Evolutionary conservation across 2,888 invertebrate species (phyloP), one percentile per base, ranked within the genome.

Genomic region (Eucriotettix oculatus): DNA sequence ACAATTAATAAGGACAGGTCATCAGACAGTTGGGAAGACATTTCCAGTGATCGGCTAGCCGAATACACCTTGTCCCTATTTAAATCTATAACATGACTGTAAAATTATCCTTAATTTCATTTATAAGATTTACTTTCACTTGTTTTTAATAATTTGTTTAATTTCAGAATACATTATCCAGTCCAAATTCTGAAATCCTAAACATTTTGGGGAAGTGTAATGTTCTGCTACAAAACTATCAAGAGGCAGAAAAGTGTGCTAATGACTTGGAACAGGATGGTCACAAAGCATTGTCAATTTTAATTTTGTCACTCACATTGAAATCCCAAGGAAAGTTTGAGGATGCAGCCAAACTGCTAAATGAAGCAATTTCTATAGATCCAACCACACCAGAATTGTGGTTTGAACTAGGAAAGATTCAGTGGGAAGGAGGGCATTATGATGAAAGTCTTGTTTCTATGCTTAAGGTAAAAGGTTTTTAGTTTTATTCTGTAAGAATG

Each of bases 381-480:
- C 69, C 70, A 58, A 74, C 79, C 61, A 70, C 72, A 64, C 71
- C 78, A 16, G 74, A 82, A 61, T 76, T 78, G 64, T 79, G 79
- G 73, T 73, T 80, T 61, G 77, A 80, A 69, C 72, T 83, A 58
- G 86, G 84, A 1, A 74, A 75, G 68, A 75, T 83, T 59, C 79
- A 82, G 70, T 84, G 80, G 79, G 73, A 79, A 67, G 68, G 79
- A 16, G 71, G 77, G 53, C 73, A 84, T 61, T 79, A 77, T 72
- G 77, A 80, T 43, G 79, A 83, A 64, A 79, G 84, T 65, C 73
- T 86, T 43, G 74, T 79, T 62, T 79, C 80, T 64, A 79, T 87
- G 67, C 71, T 88, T 9, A 86, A 80, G 76, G 77, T 68, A 68
- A 56, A n/a, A 48, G n/a, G 9, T n/a, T n/a, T n/a, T 48, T 2